Evolutionary conservation across 2,888 invertebrate species (phyloP).

Genomic region (Pseudococcus longispinus): DNA sequence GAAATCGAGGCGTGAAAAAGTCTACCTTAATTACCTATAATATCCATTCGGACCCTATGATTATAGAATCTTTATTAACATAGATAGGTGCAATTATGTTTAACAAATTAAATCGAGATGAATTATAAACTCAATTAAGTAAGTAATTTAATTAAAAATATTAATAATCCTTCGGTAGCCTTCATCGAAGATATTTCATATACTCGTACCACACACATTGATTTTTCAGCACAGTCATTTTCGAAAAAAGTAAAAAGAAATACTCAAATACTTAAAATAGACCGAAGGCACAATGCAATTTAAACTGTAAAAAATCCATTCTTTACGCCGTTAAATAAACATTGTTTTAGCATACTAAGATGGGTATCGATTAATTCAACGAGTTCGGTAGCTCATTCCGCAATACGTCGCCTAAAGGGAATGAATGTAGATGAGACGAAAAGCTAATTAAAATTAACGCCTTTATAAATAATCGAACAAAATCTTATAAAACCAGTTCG

Average conservation of each 20-base stretch:
- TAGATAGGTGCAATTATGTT: background rate
- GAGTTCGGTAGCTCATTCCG: background rate
- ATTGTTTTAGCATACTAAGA: background rate
- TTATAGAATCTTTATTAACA: background rate
- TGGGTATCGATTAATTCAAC: background rate
- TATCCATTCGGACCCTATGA: background rate
- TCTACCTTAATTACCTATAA: too few species aligned
- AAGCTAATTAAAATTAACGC: slow-evolving; percentile 14
- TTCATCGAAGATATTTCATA: background rate
- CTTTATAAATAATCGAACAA: background rate
- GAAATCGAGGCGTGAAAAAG: too few species aligned
- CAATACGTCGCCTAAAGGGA: background rate
- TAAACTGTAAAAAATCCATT: background rate
- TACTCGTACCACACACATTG: background rate
- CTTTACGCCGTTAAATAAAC: background rate
- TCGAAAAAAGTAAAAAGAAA: background rate
- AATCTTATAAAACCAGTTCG: slow-evolving; percentile 9
- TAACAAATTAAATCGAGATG: background rate
- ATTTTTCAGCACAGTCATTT: background rate
- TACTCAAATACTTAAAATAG: background rate
- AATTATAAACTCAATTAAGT: background rate
- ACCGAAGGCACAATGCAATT: background rate
- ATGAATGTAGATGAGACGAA: background rate
- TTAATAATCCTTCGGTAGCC: too few species aligned
- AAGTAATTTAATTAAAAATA: background rate